Evolutionary conservation across 1,140 invertebrate genomes (phyloP).

Genomic region (Harpegnathos saltator): DNA sequence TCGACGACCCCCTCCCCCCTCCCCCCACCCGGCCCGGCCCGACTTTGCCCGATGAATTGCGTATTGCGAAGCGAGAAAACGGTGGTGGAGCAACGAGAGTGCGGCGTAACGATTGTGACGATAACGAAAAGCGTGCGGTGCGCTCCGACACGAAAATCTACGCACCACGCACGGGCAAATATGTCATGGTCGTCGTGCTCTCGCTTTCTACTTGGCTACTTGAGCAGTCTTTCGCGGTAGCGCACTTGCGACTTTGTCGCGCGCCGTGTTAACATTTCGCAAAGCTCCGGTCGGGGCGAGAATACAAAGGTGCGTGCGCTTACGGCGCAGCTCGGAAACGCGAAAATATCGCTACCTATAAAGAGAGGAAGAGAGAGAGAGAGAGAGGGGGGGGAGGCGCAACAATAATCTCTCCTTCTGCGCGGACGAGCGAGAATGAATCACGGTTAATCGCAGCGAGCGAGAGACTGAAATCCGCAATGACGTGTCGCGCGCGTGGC

Average conservation of each 20-base stretch:
- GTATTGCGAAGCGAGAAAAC: not conserved
- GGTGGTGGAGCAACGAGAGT: not conserved
- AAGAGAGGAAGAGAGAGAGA: too few species aligned
- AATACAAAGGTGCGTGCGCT: not conserved
- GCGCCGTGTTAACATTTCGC: conserved; percentile 9
- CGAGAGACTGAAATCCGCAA: too few species aligned
- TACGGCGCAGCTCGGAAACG: not conserved
- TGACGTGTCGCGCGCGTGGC: too few species aligned
- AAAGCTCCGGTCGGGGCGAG: not conserved
- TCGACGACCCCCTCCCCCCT: not conserved
- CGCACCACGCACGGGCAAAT: conserved; percentile 38
- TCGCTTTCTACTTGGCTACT: conserved; percentile 53
- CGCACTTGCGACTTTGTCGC: not conserved
- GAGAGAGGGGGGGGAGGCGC: too few species aligned
- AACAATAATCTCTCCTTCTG: too few species aligned
- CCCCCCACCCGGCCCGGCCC: too few species aligned
- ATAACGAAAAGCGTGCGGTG: conserved; percentile 3
- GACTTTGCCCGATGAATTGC: not conserved
- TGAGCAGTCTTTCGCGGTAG: not conserved
- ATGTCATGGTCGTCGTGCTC: conserved; percentile 64
- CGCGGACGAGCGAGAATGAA: too few species aligned
- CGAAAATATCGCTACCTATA: too few species aligned
- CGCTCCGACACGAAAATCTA: conserved; percentile 36
- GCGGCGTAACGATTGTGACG: not conserved
- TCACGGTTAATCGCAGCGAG: too few species aligned